Percentiles rank a stretch among this genome's conserved stretches.
Evolutionary conservation across 30 jellyfish, hydroid and myxozoan genomes (phyloP).

Genomic region (Turritopsis dohrnii): DNA sequence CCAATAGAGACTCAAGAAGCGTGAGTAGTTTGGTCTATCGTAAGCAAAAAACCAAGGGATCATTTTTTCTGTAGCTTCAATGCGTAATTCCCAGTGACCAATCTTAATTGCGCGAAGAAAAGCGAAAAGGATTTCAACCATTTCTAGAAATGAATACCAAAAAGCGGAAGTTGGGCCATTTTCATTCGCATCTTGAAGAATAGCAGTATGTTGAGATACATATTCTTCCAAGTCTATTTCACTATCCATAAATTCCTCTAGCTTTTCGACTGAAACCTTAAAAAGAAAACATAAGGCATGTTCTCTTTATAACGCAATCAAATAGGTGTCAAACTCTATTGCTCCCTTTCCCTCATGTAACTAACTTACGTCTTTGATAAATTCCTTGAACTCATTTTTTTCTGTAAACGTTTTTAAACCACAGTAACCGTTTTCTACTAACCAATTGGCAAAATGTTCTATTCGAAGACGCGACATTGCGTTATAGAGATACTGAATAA

Average conservation of each 20-base stretch:
- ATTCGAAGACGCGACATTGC: not conserved
- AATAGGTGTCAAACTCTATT: too few relatives aligned
- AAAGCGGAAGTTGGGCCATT: too few relatives aligned
- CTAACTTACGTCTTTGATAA: not conserved
- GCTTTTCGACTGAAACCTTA: too few relatives aligned
- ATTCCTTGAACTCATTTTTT: not conserved
- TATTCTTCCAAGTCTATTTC: too few relatives aligned
- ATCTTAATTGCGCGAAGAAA: not conserved
- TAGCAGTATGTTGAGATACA: too few relatives aligned
- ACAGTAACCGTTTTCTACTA: not conserved
- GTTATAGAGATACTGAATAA: not conserved
- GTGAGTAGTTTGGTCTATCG: constrained; percentile 34
- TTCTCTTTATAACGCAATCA: too few relatives aligned
- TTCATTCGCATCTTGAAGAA: too few relatives aligned
- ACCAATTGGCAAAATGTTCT: not conserved
- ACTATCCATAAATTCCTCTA: too few relatives aligned
- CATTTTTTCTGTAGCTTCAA: constrained; percentile 22
- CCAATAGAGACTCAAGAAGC: constrained; percentile 31
- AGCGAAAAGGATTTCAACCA: not conserved
- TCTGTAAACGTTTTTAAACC: not conserved
- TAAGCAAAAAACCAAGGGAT: constrained; percentile 34
- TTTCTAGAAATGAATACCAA: not conserved
- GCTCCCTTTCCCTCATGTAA: not conserved
- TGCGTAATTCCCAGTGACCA: constrained; percentile 9
- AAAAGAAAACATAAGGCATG: too few relatives aligned